These are phyloP conservation scores for Formica selysi DNA, from an alignment of 1,140 invertebrate species.

Conservation along the genomic window DNA sequence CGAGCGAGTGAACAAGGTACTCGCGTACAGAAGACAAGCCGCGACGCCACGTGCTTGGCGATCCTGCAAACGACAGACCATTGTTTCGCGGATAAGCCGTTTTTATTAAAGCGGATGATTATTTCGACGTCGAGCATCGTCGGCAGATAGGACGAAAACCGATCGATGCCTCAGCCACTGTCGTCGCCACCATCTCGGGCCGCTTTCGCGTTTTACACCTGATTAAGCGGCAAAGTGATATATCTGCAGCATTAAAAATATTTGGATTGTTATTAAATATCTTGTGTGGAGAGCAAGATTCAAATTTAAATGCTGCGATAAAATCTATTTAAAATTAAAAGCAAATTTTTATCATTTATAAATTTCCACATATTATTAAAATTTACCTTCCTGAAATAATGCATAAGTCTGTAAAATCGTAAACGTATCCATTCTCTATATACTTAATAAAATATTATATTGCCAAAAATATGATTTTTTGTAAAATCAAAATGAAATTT, in stretches of 20 bases:
- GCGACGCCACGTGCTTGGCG: conserved; percentile 40
- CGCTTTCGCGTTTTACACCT: not conserved
- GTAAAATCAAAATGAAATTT: not conserved
- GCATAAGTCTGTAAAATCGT: no score
- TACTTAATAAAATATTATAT: no score
- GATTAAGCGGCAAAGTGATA: conserved; percentile 28
- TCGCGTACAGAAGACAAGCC: conserved; percentile 37
- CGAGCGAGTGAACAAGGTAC: not conserved
- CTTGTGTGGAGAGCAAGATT: no score
- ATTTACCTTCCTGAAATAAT: no score
- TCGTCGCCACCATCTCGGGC: conserved; percentile 30
- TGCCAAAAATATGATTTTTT: not conserved
- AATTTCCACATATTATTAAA: no score
- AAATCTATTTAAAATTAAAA: no score
- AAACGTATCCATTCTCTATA: no score
- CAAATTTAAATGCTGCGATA: no score
- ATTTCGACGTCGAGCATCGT: conserved; percentile 76
- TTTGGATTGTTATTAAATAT: not conserved
- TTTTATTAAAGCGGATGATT: conserved; percentile 82
- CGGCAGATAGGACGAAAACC: conserved; percentile 60
- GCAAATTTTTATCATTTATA: no score
- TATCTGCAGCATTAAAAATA: not conserved
- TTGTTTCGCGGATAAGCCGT: conserved; percentile 81
- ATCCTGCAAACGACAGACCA: conserved; percentile 77
- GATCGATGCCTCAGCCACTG: conserved; percentile 60